Evolutionary conservation across 2,888 invertebrate genomes (phyloP).

Genomic region (Euzetes globulus): DNA sequence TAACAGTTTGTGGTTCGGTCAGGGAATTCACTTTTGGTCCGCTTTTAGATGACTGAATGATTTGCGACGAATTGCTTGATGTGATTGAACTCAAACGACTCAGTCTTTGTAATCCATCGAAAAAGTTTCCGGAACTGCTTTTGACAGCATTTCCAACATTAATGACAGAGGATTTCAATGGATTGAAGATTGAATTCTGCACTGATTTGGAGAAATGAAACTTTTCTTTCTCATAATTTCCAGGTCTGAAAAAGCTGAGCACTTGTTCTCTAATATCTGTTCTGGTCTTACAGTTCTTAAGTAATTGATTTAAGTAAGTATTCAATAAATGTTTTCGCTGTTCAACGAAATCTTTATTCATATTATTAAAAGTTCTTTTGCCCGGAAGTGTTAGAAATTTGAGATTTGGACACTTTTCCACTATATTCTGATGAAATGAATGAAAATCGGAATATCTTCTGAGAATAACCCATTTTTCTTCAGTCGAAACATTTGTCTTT

Average conservation of each 20-base stretch:
- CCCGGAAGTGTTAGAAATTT: conserved; percentile 70
- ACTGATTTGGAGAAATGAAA: conserved; percentile 48
- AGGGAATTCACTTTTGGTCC: background rate
- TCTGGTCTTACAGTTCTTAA: conserved; percentile 50
- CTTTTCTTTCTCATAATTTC: conserved; percentile 60
- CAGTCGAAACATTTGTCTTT: conserved; percentile 55
- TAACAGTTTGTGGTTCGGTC: background rate
- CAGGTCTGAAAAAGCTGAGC: conserved; percentile 60
- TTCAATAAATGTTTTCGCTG: conserved; percentile 67
- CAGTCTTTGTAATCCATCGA: conserved; percentile 59
- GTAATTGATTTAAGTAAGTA: conserved; percentile 60
- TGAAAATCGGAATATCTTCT: conserved; percentile 89
- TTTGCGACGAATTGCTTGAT: background rate
- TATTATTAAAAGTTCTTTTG: conserved; percentile 89
- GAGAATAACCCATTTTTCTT: conserved; percentile 81
- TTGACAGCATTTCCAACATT: conserved; percentile 65
- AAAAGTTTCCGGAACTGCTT: conserved; percentile 79
- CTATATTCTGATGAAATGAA: conserved; percentile 72
- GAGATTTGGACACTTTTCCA: conserved; percentile 48
- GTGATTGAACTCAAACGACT: conserved; percentile 8
- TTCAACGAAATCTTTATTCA: conserved; percentile 68
- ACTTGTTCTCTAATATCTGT: conserved; percentile 56
- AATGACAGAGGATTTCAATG: conserved; percentile 72
- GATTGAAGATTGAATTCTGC: conserved; percentile 57
- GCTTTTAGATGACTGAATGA: background rate